A percentile compares a stretch with the other conserved stretches of the same genome.
These are phyloP conservation scores for Eilema depressum DNA, from an alignment of 2,888 invertebrate genomes.

Conservation along the genomic window DNA sequence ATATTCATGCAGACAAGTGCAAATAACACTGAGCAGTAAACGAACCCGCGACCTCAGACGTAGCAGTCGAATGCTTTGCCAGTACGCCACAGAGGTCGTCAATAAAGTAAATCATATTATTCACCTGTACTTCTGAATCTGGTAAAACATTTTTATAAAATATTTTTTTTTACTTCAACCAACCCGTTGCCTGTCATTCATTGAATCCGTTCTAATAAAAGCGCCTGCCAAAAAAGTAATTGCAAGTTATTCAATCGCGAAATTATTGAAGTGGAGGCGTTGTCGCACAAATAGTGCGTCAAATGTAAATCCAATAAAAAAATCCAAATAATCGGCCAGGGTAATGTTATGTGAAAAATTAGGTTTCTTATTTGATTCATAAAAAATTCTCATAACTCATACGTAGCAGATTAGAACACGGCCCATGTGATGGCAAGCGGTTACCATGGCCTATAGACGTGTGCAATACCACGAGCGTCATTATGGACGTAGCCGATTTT, in stretches of 20 bases:
- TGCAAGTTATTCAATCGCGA: constrained; percentile 1
- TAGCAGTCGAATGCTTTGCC: no score
- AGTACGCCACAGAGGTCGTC: no score
- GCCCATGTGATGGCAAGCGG: no score
- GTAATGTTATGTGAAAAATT: background rate
- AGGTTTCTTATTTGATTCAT: background rate
- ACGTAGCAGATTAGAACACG: no score
- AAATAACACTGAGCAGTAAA: no score
- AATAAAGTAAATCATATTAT: background rate
- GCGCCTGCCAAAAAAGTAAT: constrained; percentile 11
- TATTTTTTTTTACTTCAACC: constrained; percentile 6
- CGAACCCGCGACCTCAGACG: no score
- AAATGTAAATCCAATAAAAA: background rate
- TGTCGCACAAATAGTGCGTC: background rate
- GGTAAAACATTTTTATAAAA: background rate
- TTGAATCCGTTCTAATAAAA: background rate
- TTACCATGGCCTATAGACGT: no score
- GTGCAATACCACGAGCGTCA: no score
- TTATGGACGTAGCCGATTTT: no score
- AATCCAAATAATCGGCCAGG: background rate
- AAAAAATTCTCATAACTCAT: no score
- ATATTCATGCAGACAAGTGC: no score
- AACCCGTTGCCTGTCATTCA: background rate
- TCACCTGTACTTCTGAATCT: background rate
- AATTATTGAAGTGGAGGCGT: background rate